These are phyloP conservation scores for Paracentrotus lividus DNA, from an alignment of 53 echinoderm and acorn worm species.

Conservation along the genomic window DNA sequence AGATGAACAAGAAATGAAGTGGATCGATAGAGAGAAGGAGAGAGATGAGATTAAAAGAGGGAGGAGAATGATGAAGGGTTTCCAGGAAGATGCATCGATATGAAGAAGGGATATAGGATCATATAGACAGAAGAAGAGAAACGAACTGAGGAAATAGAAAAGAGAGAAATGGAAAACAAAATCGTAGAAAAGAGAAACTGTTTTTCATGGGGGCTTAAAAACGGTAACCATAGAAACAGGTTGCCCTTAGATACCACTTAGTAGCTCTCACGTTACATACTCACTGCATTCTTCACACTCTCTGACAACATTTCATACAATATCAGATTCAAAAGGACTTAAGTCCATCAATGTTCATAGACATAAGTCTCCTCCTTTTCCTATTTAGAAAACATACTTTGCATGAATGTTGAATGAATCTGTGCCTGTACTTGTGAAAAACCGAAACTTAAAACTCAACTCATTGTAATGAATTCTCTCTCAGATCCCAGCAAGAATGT, in stretches of 20 bases:
- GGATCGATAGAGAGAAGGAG: neutral
- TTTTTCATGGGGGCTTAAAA: neutral
- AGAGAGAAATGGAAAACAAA: neutral
- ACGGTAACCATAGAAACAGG: slow-evolving; percentile 24
- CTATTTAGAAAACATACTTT: neutral
- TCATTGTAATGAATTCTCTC: neutral
- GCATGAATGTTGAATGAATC: neutral
- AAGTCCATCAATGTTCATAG: neutral
- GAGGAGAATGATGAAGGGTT: neutral
- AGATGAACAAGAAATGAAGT: neutral
- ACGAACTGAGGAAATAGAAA: neutral
- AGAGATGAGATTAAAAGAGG: neutral
- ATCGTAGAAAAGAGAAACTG: neutral
- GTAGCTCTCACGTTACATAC: neutral
- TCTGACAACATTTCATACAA: neutral
- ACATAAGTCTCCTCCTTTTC: neutral
- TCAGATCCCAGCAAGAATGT: neutral
- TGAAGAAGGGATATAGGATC: neutral
- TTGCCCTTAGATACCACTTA: slow-evolving; percentile 43
- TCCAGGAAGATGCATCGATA: no score
- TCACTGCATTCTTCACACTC: slow-evolving; percentile 8
- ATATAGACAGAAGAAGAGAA: neutral
- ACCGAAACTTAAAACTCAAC: neutral
- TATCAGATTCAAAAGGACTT: neutral
- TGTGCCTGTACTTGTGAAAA: neutral